These are phyloP conservation scores for Drosophila antonietae DNA, from an alignment of 2,888 invertebrate species.

Conservation along the genomic window DNA sequence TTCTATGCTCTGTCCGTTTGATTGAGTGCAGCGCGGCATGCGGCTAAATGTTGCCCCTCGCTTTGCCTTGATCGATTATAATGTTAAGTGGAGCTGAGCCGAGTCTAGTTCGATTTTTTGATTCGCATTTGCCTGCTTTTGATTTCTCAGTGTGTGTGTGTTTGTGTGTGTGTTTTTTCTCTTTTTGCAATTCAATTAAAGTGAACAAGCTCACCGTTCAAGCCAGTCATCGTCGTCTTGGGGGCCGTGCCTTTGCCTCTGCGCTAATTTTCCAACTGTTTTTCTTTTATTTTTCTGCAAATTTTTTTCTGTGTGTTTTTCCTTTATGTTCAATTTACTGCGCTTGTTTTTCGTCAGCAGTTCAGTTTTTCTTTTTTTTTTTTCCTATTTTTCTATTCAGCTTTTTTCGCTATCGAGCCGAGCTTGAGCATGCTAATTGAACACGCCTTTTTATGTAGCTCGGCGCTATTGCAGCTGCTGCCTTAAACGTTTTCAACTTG, in stretches of 20 bases:
- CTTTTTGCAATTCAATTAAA: slow-evolving; percentile 75
- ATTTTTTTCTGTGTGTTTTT: slow-evolving; percentile 50
- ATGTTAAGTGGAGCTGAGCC: slow-evolving; percentile 66
- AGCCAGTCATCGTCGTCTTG: slow-evolving; percentile 37
- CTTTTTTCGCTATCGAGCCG: slow-evolving; percentile 37
- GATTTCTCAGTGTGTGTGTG: neutral
- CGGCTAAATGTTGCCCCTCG: slow-evolving; percentile 65
- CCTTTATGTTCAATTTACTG: slow-evolving; percentile 75
- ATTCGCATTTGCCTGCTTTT: slow-evolving; percentile 43
- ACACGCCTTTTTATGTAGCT: slow-evolving; percentile 76
- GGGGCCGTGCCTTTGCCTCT: slow-evolving; percentile 66
- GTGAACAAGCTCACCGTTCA: slow-evolving; percentile 74
- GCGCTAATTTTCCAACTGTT: slow-evolving; percentile 75
- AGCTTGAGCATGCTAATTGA: slow-evolving; percentile 74
- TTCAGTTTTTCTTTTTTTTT: slow-evolving; percentile 21
- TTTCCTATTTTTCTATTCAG: neutral
- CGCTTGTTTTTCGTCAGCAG: slow-evolving; percentile 68
- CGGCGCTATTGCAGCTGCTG: slow-evolving; percentile 43
- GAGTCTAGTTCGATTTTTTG: slow-evolving; percentile 46
- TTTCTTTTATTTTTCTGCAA: slow-evolving; percentile 48
- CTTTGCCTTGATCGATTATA: slow-evolving; percentile 80
- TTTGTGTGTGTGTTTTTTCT: slow-evolving; percentile 21
- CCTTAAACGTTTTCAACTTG: slow-evolving; percentile 76
- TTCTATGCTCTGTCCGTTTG: slow-evolving; percentile 44
- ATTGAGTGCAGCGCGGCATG: slow-evolving; percentile 72